Percentiles rank a stretch among this genome's conserved stretches.
Evolutionary conservation across 1,140 invertebrate genomes (phyloP).

Genomic region (Stegodyphus mimosarum): DNA sequence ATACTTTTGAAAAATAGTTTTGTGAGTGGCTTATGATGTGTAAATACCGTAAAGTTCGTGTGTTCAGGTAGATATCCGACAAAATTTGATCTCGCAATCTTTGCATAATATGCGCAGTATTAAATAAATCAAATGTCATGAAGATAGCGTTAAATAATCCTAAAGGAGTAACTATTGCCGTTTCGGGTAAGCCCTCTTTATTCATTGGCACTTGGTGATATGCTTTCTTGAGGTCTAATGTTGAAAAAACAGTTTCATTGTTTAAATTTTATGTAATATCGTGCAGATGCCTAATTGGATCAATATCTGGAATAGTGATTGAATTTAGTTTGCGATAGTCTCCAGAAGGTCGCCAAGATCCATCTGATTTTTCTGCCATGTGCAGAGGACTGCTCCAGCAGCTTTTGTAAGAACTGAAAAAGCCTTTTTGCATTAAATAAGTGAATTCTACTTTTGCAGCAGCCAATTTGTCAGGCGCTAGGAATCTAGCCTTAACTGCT

Average conservation of each 20-base stretch:
- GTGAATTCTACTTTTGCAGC: conserved; percentile 33
- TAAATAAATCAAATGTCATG: conserved; percentile 65
- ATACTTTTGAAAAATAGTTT: too few relatives aligned
- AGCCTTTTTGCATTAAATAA: conserved; percentile 18
- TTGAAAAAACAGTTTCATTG: conserved; percentile 43
- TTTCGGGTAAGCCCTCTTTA: conserved; percentile 51
- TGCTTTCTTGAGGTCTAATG: conserved; percentile 44
- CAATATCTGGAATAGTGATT: conserved; percentile 43
- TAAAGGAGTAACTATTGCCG: conserved; percentile 62
- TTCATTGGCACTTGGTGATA: conserved; percentile 58
- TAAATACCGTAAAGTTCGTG: too few relatives aligned
- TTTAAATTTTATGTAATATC: conserved; percentile 33
- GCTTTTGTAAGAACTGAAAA: conserved; percentile 61
- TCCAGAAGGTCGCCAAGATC: conserved; percentile 50
- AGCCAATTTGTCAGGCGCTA: conserved; percentile 28
- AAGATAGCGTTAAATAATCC: conserved; percentile 64
- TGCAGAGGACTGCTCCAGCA: conserved; percentile 62
- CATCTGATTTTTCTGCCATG: conserved; percentile 61
- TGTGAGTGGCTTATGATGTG: too few relatives aligned
- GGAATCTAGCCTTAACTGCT: conserved; percentile 23
- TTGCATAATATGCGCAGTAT: conserved; percentile 64
- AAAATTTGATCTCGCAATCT: too few relatives aligned
- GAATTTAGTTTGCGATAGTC: conserved; percentile 56
- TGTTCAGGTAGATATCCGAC: too few relatives aligned
- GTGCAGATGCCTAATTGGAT: conserved; percentile 45